Base-by-base conservation (phyloP, 2,113 vertebrate species). In the Lipophrys pholis region DNA sequence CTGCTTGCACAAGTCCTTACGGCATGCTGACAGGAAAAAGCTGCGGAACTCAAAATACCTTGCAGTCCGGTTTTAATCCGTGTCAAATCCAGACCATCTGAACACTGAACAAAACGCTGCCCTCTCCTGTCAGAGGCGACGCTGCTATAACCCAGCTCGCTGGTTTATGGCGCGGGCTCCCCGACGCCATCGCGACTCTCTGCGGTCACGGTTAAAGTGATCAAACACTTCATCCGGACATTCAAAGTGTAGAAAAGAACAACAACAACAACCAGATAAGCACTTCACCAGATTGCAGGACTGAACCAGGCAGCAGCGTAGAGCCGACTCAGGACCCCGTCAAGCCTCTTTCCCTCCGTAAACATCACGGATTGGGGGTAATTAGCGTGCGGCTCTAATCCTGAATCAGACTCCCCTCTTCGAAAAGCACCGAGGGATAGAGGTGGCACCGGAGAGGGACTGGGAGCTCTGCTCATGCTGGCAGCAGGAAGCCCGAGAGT, bases 211-310 rank as follows among this genome's bases (percentile, higher is more conserved):
- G 70, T 70, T 59, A 55, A 56, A 64, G 78, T 77, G 72, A 81
- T 70, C 59, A 78, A 75, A 81, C 81, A 69, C 82, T 69, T 78
- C 69, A 84, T 88, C 76, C 54, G 66, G 72, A 79, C 71, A 40
- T 80, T 74, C 51, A 55, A 21, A 64, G 45, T 84, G 76, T 76
- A 48, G 51, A 46, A 14, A 11, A 48, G 48, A 48, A 69, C 75
- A 46, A 38, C 10, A 11, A 48, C 50, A 69, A 74, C 38, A 69
- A 46, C 59, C 70, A 78, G 70, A 79, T 12, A 55, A 83, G 59
- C 76, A 89, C 75, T 65, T 85, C 57, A 61, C 58, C 41, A 30
- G 74, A 63, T 69, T 75, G 49, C 69, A 68, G 68, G 59, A 76
- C 59, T 50, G 67, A 80, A 76, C 41, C 67, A 53, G 60, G 61